A percentile compares a stretch with the other conserved stretches of the same genome.
Evolutionary conservation across 2,113 vertebrate genomes (phyloP).

Genomic region (Boulengeromyrus knoepffleri): DNA sequence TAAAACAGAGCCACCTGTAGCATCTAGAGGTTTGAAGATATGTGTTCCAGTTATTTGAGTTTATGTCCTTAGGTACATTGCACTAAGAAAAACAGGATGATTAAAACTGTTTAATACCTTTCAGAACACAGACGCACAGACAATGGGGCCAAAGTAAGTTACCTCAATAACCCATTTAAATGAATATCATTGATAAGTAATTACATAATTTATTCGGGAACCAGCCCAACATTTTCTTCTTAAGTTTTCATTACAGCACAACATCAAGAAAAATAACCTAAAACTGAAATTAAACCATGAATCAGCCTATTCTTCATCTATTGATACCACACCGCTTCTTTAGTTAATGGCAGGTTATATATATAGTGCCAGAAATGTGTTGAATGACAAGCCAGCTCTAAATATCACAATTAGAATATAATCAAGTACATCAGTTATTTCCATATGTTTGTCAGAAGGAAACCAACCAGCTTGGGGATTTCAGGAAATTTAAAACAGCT

Average conservation of each 20-base stretch:
- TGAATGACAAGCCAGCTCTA: not conserved
- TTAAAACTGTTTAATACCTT: not conserved
- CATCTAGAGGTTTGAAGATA: not conserved
- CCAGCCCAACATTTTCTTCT: not conserved
- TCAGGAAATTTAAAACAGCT: not conserved
- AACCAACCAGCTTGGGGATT: not conserved
- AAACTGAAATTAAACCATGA: not conserved
- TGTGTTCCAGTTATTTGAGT: not conserved
- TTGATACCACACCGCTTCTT: not conserved
- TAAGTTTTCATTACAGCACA: not conserved
- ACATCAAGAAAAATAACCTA: not conserved
- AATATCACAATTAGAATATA: not conserved
- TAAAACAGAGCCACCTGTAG: conserved; percentile 24
- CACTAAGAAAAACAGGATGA: not conserved
- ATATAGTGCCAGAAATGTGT: not conserved
- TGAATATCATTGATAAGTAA: not conserved
- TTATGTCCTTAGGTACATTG: not conserved
- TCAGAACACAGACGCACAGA: not conserved
- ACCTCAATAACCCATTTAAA: not conserved
- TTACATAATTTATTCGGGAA: not conserved
- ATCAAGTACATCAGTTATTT: not conserved
- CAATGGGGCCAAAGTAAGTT: not conserved
- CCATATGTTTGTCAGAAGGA: not conserved
- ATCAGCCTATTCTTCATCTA: not conserved
- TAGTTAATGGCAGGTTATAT: not conserved